A percentile compares a stretch with the other conserved stretches of the same genome.
These are phyloP conservation scores for Hydrocynus forskahlii DNA, from an alignment of 2,797 vertebrate genomes.

Conservation along the genomic window DNA sequence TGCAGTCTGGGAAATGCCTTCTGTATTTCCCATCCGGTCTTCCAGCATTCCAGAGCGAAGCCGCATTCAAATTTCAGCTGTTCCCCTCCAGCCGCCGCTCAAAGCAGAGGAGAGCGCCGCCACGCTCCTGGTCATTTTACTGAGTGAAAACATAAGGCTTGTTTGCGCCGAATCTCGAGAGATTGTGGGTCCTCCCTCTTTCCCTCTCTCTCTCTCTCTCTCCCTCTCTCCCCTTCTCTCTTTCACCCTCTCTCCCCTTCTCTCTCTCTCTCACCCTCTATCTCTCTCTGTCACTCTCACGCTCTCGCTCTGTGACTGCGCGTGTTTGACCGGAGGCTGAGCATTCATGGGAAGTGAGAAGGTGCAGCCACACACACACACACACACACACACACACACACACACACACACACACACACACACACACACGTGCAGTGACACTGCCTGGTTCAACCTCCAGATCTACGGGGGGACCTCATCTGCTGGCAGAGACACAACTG, in stretches of 20 bases:
- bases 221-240: constrained; percentile 38
- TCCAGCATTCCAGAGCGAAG: constrained; percentile 16
- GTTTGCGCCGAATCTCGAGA: constrained; percentile 31
- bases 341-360: constrained; percentile 66
- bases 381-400: neutral
- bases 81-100: constrained; percentile 4
- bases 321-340: constrained; percentile 52
- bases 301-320: constrained; percentile 12
- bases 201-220: constrained; percentile 20
- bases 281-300: no score
- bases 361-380: constrained; percentile 72
- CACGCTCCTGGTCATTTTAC: constrained; percentile 18
- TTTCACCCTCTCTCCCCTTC: constrained; percentile 27
- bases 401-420: neutral
- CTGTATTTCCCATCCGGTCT: constrained; percentile 59
- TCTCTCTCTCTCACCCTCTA: constrained; percentile 3
- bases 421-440: neutral
- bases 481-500: neutral
- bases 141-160: constrained; percentile 43
- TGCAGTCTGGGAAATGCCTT: constrained; percentile 70
- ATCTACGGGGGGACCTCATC: neutral
- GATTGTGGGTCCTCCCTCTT: constrained; percentile 37
- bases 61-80: constrained; percentile 15
- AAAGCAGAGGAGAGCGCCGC: constrained; percentile 14
- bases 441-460: neutral